Evolutionary conservation across 2,113 vertebrate species (phyloP), one percentile per base, ranked within the genome.

Genomic region (Halcyon senegalensis): DNA sequence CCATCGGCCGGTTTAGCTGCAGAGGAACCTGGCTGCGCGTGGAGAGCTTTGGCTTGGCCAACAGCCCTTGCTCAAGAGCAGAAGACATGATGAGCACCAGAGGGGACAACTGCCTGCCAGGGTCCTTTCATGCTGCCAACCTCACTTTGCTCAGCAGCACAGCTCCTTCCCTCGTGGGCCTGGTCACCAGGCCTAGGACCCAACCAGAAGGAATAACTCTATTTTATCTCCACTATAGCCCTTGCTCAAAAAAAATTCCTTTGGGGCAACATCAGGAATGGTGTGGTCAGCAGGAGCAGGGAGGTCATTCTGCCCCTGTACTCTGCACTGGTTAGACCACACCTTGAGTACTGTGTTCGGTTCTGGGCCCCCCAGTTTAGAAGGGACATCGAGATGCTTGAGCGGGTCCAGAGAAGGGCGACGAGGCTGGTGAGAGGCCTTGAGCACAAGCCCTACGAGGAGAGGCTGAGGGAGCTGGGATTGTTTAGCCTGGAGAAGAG

Each of bases 151-250:
- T n/a, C 1, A 0, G 31, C 53, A 58, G 41, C 51, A n/a, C 2
- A 0, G 44, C 13, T 9, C 27, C 28, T 13, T 75, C 58, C 58
- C 16, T 63, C 31, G 1, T 0, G 0, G 37, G 17, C 30, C 6
- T 1, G 12, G 18, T 48, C 63, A 5, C 37, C 11, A 56, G 16
- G 33, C 8, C 77, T 8, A 2, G n/a, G 28, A 25, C 51, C 48
- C 70, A 46, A 24, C 27, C 80, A 51, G 39, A 19, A 78, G 51
- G 7, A 60, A 6, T 4, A 28, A 3, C 8, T 11, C 24, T 8
- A 4, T 59, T 78, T 89, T 75, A 23, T 41, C 33, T 69, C 27
- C 31, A 23, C 19, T 58, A 2, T 10, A 48, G 19, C 50, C 9
- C 12, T 10, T 3, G 7, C 37, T 33, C 43, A 28, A 31, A 79